A percentile compares a stretch with the other conserved stretches of the same genome.
Conservation (phyloP, 2,797 vertebrate genomes). For the Arvicola amphibius region DNA sequence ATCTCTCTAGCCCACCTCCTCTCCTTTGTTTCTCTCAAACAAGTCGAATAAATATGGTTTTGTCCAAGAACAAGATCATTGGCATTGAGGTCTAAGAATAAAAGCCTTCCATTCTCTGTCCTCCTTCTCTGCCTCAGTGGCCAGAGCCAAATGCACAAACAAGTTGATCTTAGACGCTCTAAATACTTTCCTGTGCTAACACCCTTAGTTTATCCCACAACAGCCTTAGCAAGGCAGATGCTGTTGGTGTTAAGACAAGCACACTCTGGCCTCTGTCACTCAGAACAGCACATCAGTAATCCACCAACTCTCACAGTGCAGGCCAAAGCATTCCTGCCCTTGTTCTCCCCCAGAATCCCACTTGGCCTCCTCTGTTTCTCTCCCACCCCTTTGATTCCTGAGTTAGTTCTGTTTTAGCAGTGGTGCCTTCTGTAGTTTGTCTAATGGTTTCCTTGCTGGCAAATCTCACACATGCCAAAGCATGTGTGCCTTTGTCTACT, state of each 20-base stretch:
- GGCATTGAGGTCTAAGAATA: neutral
- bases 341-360: neutral
- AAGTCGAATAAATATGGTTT: neutral
- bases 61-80: slow-evolving; percentile 27
- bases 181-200: neutral
- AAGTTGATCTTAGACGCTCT: neutral
- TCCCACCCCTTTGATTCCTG: neutral
- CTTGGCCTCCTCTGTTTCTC: neutral
- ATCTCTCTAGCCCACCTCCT: neutral
- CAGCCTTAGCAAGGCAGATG: neutral
- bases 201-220: slow-evolving; percentile 26
- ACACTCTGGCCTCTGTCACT: neutral
- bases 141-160: neutral
- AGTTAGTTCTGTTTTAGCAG: neutral
- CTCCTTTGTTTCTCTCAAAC: neutral
- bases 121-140: neutral
- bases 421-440: neutral
- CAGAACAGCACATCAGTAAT: neutral
- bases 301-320: neutral
- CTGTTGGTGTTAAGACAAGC: neutral
- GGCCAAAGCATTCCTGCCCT: neutral
- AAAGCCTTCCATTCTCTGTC: neutral
- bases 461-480: slow-evolving; percentile 16
- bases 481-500: slow-evolving; percentile 41
- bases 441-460: slow-evolving; percentile 37